Conservation (phyloP, 2,797 vertebrate species). For the Pampus argenteus region DNA sequence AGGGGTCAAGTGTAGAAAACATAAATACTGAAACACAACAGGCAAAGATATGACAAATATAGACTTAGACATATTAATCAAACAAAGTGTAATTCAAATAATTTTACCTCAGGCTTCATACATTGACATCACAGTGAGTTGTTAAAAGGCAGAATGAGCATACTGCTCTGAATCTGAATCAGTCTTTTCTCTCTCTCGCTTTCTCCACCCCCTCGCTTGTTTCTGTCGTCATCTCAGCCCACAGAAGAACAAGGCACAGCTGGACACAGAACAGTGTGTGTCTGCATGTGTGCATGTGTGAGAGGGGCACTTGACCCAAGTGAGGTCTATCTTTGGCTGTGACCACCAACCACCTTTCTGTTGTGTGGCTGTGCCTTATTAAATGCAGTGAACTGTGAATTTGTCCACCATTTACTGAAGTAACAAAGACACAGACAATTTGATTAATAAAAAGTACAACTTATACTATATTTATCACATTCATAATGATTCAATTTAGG, state of each 20-base stretch:
- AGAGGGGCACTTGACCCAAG: conserved; percentile 65
- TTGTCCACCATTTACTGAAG: conserved; percentile 27
- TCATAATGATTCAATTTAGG: conserved; percentile 7
- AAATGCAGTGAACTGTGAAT: conserved; percentile 14
- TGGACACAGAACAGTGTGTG: conserved; percentile 82
- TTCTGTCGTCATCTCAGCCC: conserved; percentile 81
- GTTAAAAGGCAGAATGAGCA: conserved; percentile 55
- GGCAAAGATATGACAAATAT: neutral
- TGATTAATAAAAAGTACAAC: neutral
- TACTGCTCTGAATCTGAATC: conserved; percentile 50
- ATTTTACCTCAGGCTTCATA: conserved; percentile 71
- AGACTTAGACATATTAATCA: neutral
- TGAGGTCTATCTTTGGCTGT: conserved; percentile 70
- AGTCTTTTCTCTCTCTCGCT: conserved; percentile 19
- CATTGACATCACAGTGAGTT: conserved; percentile 62
- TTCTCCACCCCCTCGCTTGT: conserved; percentile 68
- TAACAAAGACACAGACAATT: conserved; percentile 1
- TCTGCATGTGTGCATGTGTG: conserved; percentile 70
- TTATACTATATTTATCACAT: conserved; percentile 3
- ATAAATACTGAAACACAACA: conserved; percentile 4
- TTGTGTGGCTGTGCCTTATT: conserved; percentile 38
- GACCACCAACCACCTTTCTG: conserved; percentile 60
- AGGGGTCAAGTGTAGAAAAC: conserved; percentile 3
- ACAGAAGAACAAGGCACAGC: conserved; percentile 81
- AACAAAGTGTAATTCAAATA: conserved; percentile 46